Evolutionary conservation across 2,113 vertebrate species (phyloP), one percentile per base, ranked within the genome.

Genomic region (Cairina moschata): DNA sequence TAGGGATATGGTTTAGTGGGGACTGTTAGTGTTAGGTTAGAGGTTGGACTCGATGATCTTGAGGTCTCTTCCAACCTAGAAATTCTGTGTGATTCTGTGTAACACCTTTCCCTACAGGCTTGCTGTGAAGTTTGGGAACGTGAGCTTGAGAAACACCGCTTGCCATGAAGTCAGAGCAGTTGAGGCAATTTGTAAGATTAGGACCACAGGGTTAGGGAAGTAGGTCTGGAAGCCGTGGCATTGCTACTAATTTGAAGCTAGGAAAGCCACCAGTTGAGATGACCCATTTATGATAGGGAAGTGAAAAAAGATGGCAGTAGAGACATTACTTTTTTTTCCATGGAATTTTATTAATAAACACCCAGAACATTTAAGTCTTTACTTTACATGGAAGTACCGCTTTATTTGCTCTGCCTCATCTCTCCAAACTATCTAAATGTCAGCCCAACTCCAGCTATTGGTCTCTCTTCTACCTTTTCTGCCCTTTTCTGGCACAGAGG

Each of bases 311-410:
- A 73, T 6, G 38, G 77, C 76, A 94, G 52, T 32, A 63, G 22
- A 84, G 9, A 75, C 34, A 9, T 0, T 6, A n/a, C 14, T 25
- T 62, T 54, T 66, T 42, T 94, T 94, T 60, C 58, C 84, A 81
- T 96, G 97, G 62, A 69, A 28, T 87, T 98, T 98, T 97, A 98
- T 98, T 98, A 96, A 82, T 68, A 93, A 97, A 92, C 81, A 89
- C 58, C 31, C 90, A 94, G 73, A 94, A 95, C 94, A 96, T 87
- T 94, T 89, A 88, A 79, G 31, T 94, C 69, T 86, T 88, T 84
- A 86, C 58, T 55, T 66, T 85, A 82, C 42, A n/a, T 44, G 52
- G 83, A 96, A 79, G 76, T 88, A 76, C 81, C 82, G 62, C 29
- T 91, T 86, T 68, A 46, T 81, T 80, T 79, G 23, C 54, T 56